Evolutionary conservation across 64 coral and sea anemone genomes (phyloP), one percentile per base, ranked within the genome.

Genomic region (Pocillopora damicornis): DNA sequence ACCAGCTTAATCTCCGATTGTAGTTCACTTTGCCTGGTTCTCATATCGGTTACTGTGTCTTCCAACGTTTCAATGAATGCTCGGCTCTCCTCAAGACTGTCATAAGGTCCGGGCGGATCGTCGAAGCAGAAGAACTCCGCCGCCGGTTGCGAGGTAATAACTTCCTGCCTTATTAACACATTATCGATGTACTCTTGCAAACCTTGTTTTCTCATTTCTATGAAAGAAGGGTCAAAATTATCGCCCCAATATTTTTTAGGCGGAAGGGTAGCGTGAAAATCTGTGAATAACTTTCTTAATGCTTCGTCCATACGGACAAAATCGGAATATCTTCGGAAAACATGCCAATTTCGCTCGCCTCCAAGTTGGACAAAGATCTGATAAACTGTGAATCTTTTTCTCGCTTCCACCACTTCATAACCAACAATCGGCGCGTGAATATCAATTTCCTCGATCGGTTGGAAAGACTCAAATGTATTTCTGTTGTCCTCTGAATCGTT

Each of bases 261-360:
- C 9, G 97, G 97, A 83, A 99, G 90, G 18, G 22, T 74, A 22
- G 61, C 67, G 23, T 86, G 57, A 69, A 72, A 89, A 35, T 60
- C 85, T 37, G 42, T 89, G 15, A 75, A 89, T 5, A 88, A 60
- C 74, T 91, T 99, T 65, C 88, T 37, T 35, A 99, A 80, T 45
- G 90, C 92, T 76, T 93, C 82, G 73, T 95, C 89, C 35, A 99
- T 56, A 67, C 90, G 91, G 73, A 91, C 77, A 60, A 99, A 99
- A 20, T 99, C 97, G n/a, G 93, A 92, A 75, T 99, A 99, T 59
- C 97, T 89, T 59, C 97, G 97, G 83, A 92, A 95, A 72, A 99
- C 83, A 79, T 95, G 92, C 93, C 93, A 99, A 9, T 35, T 92
- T 73, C 87, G 89, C 90, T 86, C 93, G 45, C 95, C 68, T 37